Base-by-base conservation (phyloP, 2,797 vertebrate genomes). In the Hirundo rustica region DNA sequence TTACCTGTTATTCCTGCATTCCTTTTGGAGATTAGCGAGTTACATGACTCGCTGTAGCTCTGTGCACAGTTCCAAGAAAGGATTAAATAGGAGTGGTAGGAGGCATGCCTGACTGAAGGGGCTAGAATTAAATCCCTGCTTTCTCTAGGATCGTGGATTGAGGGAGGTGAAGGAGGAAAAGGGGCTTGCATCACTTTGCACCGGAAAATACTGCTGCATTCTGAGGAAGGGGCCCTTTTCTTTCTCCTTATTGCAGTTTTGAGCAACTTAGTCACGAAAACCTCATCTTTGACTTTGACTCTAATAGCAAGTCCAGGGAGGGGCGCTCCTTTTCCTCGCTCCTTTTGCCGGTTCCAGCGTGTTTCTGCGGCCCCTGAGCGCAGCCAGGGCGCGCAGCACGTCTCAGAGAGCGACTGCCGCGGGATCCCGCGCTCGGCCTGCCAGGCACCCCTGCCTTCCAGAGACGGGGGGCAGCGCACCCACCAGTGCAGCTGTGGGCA, bases 1-100 rank as follows among this genome's bases (percentile, higher is more conserved):
- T 92, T 90, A 72, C 62, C 70, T 88, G 44, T 27, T 91, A 70
- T 82, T 95, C 65, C 50, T 74, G 57, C 76, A 89, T 95, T 95
- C 89, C 55, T 95, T 80, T 45, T 84, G 70, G 58, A 91, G 89
- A 94, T 96, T 84, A 94, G 74, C 61, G 57, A 29, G 40, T 73
- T 90, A 85, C 64, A 32, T 64, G 90, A 91, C 57, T 82, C 74
- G 26, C 73, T 90, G 66, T 67, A 79, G 40, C 38, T 76, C 67
- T 23, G 44, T 70, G 71, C 42, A 44, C 13, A 27, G 42, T 67
- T 75, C 72, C 68, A 57, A 71, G 87, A 47, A 80, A 85, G 80
- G 57, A 89, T 83, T 92, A 65, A 85, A 40, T 27, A 67, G 29
- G 29, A 84, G 48, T 5, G 1, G 50, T 93, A 91, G 89, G 79